phyloP scores from a whole-genome alignment of 1,140 invertebrate genomes.

The Ips nitidus region DNA sequence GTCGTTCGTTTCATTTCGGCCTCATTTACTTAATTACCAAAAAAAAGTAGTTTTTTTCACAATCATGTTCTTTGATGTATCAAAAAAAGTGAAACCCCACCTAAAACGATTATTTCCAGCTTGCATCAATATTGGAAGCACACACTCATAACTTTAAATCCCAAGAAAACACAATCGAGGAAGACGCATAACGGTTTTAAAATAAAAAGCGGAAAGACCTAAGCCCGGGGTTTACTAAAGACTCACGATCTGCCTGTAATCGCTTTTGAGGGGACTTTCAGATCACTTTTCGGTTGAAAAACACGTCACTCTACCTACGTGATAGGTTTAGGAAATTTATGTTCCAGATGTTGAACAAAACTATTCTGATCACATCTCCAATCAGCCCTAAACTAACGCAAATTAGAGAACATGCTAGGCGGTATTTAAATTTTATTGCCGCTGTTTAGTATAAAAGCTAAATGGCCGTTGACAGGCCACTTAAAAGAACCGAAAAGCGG shows the following conservation, averaged over 20 bases:
- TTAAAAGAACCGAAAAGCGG: conserved; percentile 14
- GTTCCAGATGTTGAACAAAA: conserved; percentile 2
- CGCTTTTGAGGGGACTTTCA: conserved; percentile 1
- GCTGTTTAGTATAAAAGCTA: conserved; percentile 9
- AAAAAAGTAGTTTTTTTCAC: background rate
- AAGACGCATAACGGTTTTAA: background rate
- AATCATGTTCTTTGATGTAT: no score
- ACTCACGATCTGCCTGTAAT: conserved; percentile 12
- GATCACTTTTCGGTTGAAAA: conserved; percentile 12
- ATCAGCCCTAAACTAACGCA: no score
- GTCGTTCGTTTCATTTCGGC: background rate
- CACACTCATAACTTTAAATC: no score
- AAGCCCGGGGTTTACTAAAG: conserved; percentile 10
- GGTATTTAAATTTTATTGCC: background rate
- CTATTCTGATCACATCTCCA: no score
- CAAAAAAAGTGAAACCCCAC: no score
- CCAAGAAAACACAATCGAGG: no score
- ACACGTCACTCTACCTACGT: background rate
- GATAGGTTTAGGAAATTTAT: conserved; percentile 1
- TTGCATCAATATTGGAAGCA: no score
- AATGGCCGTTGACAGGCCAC: conserved; percentile 22
- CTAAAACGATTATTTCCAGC: no score
- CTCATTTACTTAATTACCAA: background rate
- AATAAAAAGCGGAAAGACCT: conserved; percentile 10
- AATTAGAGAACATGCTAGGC: background rate